Evolutionary conservation across 2,888 invertebrate species (phyloP).

Genomic region (Ichneumoninae sp.): DNA sequence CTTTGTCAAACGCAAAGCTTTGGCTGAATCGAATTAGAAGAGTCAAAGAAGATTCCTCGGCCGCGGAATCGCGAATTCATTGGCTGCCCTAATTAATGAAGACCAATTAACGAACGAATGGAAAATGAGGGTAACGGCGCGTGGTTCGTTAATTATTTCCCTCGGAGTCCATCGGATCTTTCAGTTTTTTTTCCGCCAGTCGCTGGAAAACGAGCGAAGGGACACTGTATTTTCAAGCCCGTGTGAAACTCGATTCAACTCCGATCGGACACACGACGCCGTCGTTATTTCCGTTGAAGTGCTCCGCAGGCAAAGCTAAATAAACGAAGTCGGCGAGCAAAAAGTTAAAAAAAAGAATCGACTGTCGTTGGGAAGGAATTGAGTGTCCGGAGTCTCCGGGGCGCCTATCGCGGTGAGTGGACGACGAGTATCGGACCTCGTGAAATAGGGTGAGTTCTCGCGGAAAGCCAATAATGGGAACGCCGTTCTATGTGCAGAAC

Average conservation of each 20-base stretch:
- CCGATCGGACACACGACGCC: constrained; percentile 8
- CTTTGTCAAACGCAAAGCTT: neutral
- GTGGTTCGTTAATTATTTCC: constrained; percentile 1
- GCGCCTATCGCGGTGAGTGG: constrained; percentile 20
- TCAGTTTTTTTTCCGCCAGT: neutral
- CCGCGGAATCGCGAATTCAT: constrained; percentile 5
- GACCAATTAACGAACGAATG: neutral
- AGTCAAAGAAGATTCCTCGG: neutral
- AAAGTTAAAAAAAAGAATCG: constrained; percentile 2
- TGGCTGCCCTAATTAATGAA: neutral
- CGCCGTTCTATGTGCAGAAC: constrained; percentile 13
- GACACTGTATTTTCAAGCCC: constrained; percentile 15
- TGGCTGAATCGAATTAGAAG: neutral
- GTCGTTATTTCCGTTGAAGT: constrained; percentile 21
- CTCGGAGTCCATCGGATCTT: neutral
- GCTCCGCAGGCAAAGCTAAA: constrained; percentile 19
- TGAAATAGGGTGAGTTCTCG: constrained; percentile 57
- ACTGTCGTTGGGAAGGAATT: constrained; percentile 43
- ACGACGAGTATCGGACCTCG: constrained; percentile 33
- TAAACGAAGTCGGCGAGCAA: constrained; percentile 21
- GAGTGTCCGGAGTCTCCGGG: constrained; percentile 17
- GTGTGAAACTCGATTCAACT: constrained; percentile 10
- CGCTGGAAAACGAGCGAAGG: neutral
- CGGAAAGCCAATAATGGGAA: constrained; percentile 53
- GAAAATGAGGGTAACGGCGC: neutral